Evolutionary conservation across 2,888 invertebrate genomes (phyloP).

Genomic region (Xanthia icteritia): DNA sequence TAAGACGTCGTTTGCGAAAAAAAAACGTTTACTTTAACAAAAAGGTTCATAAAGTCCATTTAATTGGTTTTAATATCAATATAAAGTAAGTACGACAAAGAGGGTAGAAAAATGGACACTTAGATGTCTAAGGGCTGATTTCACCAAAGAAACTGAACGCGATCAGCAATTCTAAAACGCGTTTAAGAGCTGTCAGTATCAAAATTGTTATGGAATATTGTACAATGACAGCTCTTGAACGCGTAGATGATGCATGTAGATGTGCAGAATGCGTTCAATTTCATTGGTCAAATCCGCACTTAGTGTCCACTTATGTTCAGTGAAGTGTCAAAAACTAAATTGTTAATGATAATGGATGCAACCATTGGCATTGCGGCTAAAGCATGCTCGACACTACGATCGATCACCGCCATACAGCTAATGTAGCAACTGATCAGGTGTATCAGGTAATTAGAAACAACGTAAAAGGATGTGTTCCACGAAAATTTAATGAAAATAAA

Average conservation of each 20-base stretch:
- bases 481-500: neutral
- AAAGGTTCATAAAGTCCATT: neutral
- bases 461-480: too few relatives aligned
- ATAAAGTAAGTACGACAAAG: too few relatives aligned
- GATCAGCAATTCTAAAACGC: too few relatives aligned
- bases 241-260: too few relatives aligned
- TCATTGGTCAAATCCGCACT: too few relatives aligned
- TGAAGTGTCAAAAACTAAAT: too few relatives aligned
- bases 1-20: conserved; percentile 4
- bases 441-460: neutral
- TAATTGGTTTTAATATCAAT: neutral
- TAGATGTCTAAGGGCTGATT: neutral
- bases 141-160: too few relatives aligned
- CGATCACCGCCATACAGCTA: neutral
- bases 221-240: too few relatives aligned
- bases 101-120: neutral
- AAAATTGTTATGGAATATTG: too few relatives aligned
- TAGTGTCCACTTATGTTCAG: neutral
- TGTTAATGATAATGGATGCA: neutral
- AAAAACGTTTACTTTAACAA: conserved; percentile 8
- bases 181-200: too few relatives aligned
- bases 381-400: neutral
- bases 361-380: neutral
- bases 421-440: neutral
- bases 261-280: too few relatives aligned